Percentiles rank a stretch among this genome's conserved stretches.
Conservation (phyloP, 2,113 vertebrate genomes). For the Siniperca knerii region DNA sequence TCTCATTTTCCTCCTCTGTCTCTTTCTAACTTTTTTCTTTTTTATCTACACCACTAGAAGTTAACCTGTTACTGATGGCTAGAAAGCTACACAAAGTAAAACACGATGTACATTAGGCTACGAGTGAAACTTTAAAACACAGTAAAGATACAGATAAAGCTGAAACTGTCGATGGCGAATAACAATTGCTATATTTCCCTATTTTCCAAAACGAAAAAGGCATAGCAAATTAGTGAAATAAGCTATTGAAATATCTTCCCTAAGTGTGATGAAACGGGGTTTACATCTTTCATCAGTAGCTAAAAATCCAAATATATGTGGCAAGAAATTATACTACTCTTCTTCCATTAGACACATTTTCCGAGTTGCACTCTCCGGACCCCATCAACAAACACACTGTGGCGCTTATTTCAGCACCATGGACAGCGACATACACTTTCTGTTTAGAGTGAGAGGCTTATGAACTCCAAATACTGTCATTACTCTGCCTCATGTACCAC, state of each 20-base stretch:
- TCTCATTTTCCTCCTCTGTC: rapidly evolving
- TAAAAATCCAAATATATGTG: background rate
- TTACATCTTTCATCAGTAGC: background rate
- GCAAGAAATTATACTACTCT: background rate
- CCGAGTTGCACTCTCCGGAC: background rate
- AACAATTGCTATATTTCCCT: no score
- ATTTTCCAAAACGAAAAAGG: background rate
- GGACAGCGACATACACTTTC: background rate
- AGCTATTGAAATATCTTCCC: background rate
- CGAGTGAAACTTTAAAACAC: background rate
- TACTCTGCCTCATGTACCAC: background rate
- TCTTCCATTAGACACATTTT: background rate
- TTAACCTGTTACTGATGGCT: background rate
- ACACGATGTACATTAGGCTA: no score
- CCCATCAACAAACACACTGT: background rate
- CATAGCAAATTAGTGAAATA: background rate
- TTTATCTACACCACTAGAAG: no score
- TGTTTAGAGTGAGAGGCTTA: background rate
- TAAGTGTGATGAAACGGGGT: background rate
- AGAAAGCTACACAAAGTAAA: background rate
- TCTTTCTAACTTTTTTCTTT: background rate
- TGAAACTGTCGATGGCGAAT: background rate
- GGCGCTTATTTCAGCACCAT: constrained; percentile 9
- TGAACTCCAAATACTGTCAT: rapidly evolving
- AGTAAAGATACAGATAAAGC: rapidly evolving